A percentile compares a stretch with the other conserved stretches of the same genome.
phyloP scores from a whole-genome alignment of 2,888 invertebrate genomes.

The Pristionchus maxplancki region DNA sequence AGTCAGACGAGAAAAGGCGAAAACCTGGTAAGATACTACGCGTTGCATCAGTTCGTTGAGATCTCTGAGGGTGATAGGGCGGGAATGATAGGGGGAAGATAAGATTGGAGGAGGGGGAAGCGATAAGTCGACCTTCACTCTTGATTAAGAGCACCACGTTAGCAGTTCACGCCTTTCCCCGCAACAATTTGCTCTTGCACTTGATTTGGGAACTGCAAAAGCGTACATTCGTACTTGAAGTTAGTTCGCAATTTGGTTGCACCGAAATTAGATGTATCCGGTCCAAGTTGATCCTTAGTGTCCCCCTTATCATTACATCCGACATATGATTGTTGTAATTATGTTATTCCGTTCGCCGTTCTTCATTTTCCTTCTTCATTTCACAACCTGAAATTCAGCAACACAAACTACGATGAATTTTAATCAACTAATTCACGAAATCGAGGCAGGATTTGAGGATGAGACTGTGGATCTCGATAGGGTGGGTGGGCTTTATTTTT shows the following conservation, averaged over 20 bases:
- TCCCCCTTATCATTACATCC: background rate
- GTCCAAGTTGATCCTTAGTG: no score
- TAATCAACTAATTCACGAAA: background rate
- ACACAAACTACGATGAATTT: constrained; percentile 1
- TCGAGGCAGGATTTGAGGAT: background rate
- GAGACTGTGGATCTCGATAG: background rate
- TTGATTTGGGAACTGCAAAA: no score
- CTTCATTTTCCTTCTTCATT: no score
- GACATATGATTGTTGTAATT: background rate
- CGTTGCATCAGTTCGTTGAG: constrained; percentile 4
- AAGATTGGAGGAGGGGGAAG: background rate
- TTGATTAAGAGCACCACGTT: no score
- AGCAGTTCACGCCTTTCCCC: no score
- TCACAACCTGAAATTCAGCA: no score
- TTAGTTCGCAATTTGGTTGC: no score
- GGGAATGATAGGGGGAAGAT: background rate
- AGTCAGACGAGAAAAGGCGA: background rate
- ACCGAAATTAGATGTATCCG: no score
- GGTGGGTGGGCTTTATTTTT: no score
- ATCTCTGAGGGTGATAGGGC: background rate
- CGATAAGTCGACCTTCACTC: background rate
- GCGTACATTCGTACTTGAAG: no score
- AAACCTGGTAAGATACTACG: background rate
- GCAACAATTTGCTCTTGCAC: no score
- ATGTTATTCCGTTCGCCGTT: background rate